phyloP scores from a whole-genome alignment of 2,888 invertebrate species.

The Spatulosminthurus flaviceps region DNA sequence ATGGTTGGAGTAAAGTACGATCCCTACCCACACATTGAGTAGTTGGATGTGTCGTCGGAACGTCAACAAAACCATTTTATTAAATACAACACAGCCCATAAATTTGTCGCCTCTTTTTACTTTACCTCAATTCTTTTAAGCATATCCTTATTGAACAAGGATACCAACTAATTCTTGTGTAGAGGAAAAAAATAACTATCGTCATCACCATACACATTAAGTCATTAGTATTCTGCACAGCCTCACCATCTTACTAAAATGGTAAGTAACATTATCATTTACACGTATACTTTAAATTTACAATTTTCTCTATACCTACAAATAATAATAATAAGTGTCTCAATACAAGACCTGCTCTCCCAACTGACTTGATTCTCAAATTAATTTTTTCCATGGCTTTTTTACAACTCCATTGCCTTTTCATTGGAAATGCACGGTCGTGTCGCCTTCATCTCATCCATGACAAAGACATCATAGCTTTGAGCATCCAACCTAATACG shows the following conservation, averaged over 20 bases:
- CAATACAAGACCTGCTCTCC: not conserved
- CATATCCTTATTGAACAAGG: not conserved
- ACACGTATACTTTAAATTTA: not conserved
- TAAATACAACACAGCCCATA: not conserved
- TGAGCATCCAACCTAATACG: not conserved
- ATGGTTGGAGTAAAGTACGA: too few species aligned
- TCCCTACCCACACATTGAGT: not conserved
- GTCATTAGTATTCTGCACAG: constrained; percentile 3
- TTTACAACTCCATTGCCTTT: constrained; percentile 33
- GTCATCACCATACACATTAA: constrained; percentile 4
- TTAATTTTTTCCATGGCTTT: not conserved
- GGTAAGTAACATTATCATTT: not conserved
- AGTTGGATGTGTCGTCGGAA: not conserved
- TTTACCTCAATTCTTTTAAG: constrained; percentile 1
- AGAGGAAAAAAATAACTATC: not conserved
- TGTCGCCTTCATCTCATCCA: constrained; percentile 39
- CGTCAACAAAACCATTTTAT: not conserved
- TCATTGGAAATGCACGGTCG: constrained; percentile 42
- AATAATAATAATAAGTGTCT: too few species aligned
- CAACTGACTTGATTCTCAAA: not conserved
- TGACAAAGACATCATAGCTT: constrained; percentile 38
- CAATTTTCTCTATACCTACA: not conserved
- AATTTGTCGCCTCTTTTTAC: not conserved
- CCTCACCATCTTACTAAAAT: not conserved
- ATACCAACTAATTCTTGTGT: too few species aligned